A percentile compares a stretch with the other conserved stretches of the same genome.
Conservation (phyloP, 2,888 invertebrate genomes). For the Gastracanthus pulcherrimus region DNA sequence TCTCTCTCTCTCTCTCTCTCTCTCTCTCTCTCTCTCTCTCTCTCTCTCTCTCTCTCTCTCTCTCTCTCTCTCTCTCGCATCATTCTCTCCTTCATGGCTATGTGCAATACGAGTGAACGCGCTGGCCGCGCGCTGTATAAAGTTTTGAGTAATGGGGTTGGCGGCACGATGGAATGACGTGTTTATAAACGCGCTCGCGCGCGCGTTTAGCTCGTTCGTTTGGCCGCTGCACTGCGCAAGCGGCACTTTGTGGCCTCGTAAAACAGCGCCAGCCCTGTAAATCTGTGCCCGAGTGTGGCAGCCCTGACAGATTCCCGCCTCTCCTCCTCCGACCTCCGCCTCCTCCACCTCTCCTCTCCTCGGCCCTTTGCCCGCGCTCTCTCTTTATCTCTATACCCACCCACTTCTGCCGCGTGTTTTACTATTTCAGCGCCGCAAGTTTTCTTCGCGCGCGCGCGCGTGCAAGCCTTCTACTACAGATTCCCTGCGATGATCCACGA, state of each 20-base stretch:
- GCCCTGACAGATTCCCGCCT: constrained; percentile 71
- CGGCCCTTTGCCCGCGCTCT: background rate
- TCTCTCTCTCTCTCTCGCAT: too few species aligned
- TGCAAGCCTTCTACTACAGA: background rate
- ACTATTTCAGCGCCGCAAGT: background rate
- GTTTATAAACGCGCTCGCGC: constrained; percentile 69
- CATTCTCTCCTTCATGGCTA: too few species aligned
- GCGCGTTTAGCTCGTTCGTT: constrained; percentile 58
- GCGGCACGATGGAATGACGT: constrained; percentile 68
- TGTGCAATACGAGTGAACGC: background rate
- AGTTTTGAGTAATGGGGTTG: constrained; percentile 71
- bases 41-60: too few species aligned
- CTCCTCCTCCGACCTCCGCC: constrained; percentile 56
- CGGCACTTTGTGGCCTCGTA: constrained; percentile 76
- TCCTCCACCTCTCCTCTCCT: constrained; percentile 27
- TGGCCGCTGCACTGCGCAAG: constrained; percentile 60
- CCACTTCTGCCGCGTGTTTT: background rate
- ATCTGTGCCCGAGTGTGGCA: constrained; percentile 74
- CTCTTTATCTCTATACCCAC: background rate
- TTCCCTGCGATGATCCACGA: constrained; percentile 15
- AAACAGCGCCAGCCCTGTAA: constrained; percentile 75
- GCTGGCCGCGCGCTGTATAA: constrained; percentile 59
- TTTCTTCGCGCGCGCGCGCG: background rate
- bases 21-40: too few species aligned
- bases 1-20: too few species aligned